Percentiles rank a stretch among this genome's conserved stretches.
Evolutionary conservation across 2,797 vertebrate species (phyloP).

Genomic region (Sebastes melanostomus): DNA sequence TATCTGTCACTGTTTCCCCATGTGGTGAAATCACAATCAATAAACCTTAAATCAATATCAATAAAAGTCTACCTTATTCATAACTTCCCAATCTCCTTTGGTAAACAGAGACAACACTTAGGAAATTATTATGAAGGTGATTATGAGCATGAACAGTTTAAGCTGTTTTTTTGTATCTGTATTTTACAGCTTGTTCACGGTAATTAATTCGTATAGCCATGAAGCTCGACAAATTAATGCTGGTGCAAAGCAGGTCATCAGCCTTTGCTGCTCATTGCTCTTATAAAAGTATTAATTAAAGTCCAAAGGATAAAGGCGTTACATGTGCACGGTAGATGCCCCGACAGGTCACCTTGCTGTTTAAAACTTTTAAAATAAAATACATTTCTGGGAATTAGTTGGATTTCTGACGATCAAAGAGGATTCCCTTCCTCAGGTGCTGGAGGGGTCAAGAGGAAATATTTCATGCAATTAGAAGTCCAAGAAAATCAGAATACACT

Average conservation of each 20-base stretch:
- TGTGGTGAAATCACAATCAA: background rate
- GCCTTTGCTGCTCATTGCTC: constrained; percentile 43
- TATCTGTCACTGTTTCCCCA: background rate
- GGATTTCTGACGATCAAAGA: constrained; percentile 22
- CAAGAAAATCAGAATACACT: background rate
- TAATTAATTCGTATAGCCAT: constrained; percentile 66
- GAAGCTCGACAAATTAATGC: constrained; percentile 69
- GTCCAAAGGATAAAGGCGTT: constrained; percentile 42
- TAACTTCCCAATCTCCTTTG: background rate
- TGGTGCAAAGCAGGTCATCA: constrained; percentile 57
- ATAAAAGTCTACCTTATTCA: constrained; percentile 11
- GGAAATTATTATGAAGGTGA: constrained; percentile 37
- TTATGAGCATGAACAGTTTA: constrained; percentile 51
- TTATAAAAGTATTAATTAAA: constrained; percentile 73
- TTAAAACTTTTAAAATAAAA: constrained; percentile 53
- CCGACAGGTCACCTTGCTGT: constrained; percentile 50
- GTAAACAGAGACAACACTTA: constrained; percentile 13
- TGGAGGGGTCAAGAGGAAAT: background rate
- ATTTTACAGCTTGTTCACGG: constrained; percentile 56
- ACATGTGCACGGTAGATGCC: constrained; percentile 23
- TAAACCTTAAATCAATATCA: background rate
- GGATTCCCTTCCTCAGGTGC: background rate
- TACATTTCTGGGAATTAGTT: constrained; percentile 25
- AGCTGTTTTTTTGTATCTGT: constrained; percentile 58
- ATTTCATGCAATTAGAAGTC: constrained; percentile 1